Base-by-base conservation (phyloP, 2,888 invertebrate species). In the Tridacna crocea region DNA sequence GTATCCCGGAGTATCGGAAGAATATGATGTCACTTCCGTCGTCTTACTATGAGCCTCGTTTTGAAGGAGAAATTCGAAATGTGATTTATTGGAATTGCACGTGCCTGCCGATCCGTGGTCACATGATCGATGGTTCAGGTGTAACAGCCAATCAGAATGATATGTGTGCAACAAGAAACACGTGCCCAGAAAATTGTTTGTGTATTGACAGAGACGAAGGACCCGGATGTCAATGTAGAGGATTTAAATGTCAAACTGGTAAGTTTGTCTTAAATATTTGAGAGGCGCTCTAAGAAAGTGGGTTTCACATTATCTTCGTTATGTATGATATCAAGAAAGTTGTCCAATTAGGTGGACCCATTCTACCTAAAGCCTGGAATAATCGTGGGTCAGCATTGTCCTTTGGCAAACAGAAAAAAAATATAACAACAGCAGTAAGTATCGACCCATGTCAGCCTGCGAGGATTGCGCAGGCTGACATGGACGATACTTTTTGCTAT, bases 41-140 rank as follows among this genome's bases (percentile, higher is more conserved):
- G 0, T 87, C 88, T 10, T 82, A 88, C n/a, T 87, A 84, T 61
- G 84, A 88, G 70, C 68, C 85, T 0, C 85, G 87, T 48, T 91
- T 92, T 82, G 79, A 72, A 15, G 93, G 93, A 0, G 83, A 87
- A 60, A 88, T 93, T 27, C 82, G 93, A 79, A 94, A 94, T 85
- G 91, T 94, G 46, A 83, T 93, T 11, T 93, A 93, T 85, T 88
- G 90, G 65, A 94, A 93, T 85, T 94, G 93, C 85, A 88, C 93
- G 46, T 94, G 94, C 74, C 75, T 85, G 55, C 90, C 89, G 19
- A 81, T 87, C 17, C 85, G 93, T 11, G 74, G 60, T 61, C 15
- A 82, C n/a, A 72, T 92, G 87, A 77, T 90, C 12, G 84, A 87
- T 0, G 90, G 91, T 0, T 78, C 78, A 19, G 87, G 86, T 10